phyloP scores from a whole-genome alignment of 2,888 invertebrate species.

The Drosophila kuntzei region DNA sequence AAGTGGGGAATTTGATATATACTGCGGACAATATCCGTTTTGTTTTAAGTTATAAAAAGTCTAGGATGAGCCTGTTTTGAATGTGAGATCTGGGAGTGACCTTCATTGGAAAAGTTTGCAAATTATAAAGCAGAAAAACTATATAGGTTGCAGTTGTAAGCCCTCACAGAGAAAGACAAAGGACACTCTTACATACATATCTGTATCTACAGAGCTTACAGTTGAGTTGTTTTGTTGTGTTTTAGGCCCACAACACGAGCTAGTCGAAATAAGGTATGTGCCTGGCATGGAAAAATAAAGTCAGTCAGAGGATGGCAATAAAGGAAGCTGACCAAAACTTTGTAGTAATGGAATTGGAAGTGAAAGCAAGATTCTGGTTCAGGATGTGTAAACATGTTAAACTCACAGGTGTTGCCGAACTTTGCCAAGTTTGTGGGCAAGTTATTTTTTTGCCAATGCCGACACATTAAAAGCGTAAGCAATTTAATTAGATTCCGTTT shows the following conservation, averaged over 20 bases:
- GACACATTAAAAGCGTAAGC: slow-evolving; percentile 52
- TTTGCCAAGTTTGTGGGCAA: slow-evolving; percentile 39
- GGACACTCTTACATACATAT: slow-evolving; percentile 3
- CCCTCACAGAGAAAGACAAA: slow-evolving; percentile 21
- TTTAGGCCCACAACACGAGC: slow-evolving; percentile 32
- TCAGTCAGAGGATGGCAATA: slow-evolving; percentile 1
- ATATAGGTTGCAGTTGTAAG: background rate
- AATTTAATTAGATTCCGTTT: slow-evolving; percentile 67
- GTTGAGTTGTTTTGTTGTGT: slow-evolving; percentile 22
- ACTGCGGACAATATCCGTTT: background rate
- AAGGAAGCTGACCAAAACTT: slow-evolving; percentile 53
- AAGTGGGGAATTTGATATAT: background rate
- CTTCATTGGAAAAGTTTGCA: slow-evolving; percentile 49
- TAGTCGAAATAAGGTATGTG: slow-evolving; percentile 70
- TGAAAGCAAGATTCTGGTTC: slow-evolving; percentile 16
- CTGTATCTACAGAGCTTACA: slow-evolving; percentile 14
- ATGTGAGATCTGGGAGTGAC: slow-evolving; percentile 19
- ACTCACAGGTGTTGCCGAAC: slow-evolving; percentile 62
- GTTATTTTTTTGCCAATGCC: slow-evolving; percentile 27
- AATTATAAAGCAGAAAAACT: slow-evolving; percentile 29
- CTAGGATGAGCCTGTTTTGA: slow-evolving; percentile 5
- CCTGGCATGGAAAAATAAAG: slow-evolving; percentile 61
- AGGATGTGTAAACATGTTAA: slow-evolving; percentile 59
- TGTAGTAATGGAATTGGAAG: slow-evolving; percentile 21
- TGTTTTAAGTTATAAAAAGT: slow-evolving; percentile 6